Evolutionary conservation across 1,140 invertebrate species (phyloP), one percentile per base, ranked within the genome.

Genomic region (Neodiprion fabricii): DNA sequence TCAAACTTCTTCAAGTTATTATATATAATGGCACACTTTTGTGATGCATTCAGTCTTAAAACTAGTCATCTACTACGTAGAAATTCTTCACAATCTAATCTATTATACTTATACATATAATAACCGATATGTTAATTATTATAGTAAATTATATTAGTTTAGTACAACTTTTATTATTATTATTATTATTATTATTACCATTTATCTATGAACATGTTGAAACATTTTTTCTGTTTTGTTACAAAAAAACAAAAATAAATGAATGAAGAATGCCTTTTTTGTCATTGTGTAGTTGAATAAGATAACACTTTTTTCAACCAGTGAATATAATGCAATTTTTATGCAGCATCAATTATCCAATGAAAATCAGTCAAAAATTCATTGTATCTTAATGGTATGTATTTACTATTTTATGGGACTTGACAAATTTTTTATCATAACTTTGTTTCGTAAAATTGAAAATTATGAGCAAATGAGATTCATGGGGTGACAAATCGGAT

Each of bases 21-120:
- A n/a, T 40, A 40, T 61, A 61, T 11, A 61, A 7, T 17, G n/a
- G 53, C 53, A 61, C 53, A 61, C 53, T 61, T 61, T 61, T 17
- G 53, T 61, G 53, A 61, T 61, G 53, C 53, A 61, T 61, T 61
- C 53, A 61, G 53, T 61, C 53, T 61, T 61, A 61, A 61, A 61
- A 61, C 53, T 61, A 61, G 53, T 61, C 53, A 61, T 61, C 53
- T 61, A 61, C 53, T 61, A 61, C 7, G 53, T 61, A 61, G 53
- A 61, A 61, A 61, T 61, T 61, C 11, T 61, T 17, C 53, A 61
- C 53, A 61, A 61, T 61, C 53, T 61, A 61, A 61, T 61, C 53
- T 61, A 61, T 61, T 61, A 61, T 61, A 61, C n/a, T 14, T 17
- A 61, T 17, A 61, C 53, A 17, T 61, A 61, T 61, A 61, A 61